Evolutionary conservation across 2,113 vertebrate species (phyloP), one percentile per base, ranked within the genome.

Genomic region (Spermophilus dauricus): DNA sequence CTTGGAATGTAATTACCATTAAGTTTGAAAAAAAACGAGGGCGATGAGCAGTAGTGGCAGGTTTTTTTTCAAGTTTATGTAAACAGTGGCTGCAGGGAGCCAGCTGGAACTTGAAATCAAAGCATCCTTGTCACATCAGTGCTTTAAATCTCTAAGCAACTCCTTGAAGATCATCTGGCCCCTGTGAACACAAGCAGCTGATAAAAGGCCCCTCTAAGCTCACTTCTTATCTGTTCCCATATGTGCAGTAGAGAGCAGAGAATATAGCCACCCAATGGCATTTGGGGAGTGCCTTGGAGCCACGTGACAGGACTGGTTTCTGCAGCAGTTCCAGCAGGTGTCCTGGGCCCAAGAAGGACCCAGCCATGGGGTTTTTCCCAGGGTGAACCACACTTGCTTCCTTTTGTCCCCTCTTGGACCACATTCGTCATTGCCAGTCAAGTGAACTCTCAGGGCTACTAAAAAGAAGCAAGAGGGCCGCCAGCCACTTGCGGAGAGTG

Each of bases 1-100:
- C 97, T 0, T 98, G 98, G 98, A 98, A 98, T 99, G 98, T 98
- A 98, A 99, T 99, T 98, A 98, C 97, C 98, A 99, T 99, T 98
- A 99, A 98, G 98, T 98, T 56, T 99, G 98, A 99, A 98, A 42
- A 42, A 37, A 99, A 99, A 99, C 95, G 98, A 99, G 98, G 90
- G 96, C 86, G 97, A 98, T 98, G 98, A 99, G 98, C 97, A 98
- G 98, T 96, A 98, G 98, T 98, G 98, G 98, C 98, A 99, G 98
- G 97, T 98, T 99, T 99, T 42, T 42, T 98, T 98, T 98, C 98
- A 98, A 98, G 98, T 99, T 98, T 98, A 98, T 97, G 95, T 99
- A 99, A 99, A 99, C 98, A 98, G 93, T 96, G 98, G 93, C 98
- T 97, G 85, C 89, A 97, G 97, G 97, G 97, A 98, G 98, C 98